Evolutionary conservation across 2,888 invertebrate genomes (phyloP), one percentile per base, ranked within the genome.

Genomic region (Timema podura): DNA sequence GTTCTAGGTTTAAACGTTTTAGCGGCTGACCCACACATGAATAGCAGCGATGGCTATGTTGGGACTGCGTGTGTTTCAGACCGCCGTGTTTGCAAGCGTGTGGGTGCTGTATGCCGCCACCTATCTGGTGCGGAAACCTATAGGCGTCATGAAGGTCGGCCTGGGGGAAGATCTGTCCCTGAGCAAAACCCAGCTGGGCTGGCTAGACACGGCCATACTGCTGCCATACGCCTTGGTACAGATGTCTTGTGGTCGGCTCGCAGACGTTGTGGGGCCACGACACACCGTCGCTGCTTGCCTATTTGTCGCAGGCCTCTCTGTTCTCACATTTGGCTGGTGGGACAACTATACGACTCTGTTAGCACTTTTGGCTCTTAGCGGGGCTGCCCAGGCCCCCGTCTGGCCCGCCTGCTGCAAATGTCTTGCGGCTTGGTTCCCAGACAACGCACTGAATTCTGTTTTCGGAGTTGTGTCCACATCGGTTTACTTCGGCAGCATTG

Each of bases 331-430:
- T 77, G 82, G 82, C 47, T 72, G 76, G 9, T 82, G 81, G 79
- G 77, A 76, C 68, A 78, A 77, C 65, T 79, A 80, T 69, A 75
- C 71, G 16, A 72, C 80, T 16, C 78, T 82, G 64, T 74, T 79
- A 65, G 5, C 81, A 2, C 74, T 83, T 48, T 76, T 84, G 64
- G 80, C 80, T 74, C 70, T 82, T 51, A 82, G 81, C 77, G 84
- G 84, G 15, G 77, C 80, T 48, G 80, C 80, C 16, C 78, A 83
- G 79, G 80, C 81, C 30, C 79, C 81, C 51, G 82, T 82, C 70
- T 84, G 83, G 84, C 83, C 84, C 7, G 81, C 82, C 68, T 79
- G 80, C 71, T 81, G 80, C 72, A 82, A 83, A 73, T 77, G 79
- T 46, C 71, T 84, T 0, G 79, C 80, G 47, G 77, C 80, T 7